phyloP scores from a whole-genome alignment of 2,797 vertebrate genomes.

The Podargus strigoides region DNA sequence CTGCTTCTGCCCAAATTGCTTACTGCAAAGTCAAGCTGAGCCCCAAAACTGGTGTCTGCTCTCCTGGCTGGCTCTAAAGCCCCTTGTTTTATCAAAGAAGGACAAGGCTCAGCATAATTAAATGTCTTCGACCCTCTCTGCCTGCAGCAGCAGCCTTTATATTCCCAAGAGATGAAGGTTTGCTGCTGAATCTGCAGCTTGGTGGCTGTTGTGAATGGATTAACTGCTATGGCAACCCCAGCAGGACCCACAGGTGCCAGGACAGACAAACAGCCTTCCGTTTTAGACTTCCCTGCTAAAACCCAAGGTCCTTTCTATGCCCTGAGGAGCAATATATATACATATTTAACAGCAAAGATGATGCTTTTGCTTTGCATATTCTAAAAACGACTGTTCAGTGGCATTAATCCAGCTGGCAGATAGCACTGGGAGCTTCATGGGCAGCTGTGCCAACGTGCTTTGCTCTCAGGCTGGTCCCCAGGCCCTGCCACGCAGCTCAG shows the following conservation, averaged over 20 bases:
- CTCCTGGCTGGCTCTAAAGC: background rate
- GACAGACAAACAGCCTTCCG: background rate
- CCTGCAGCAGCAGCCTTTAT: background rate
- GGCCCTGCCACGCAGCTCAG: background rate
- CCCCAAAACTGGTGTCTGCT: background rate
- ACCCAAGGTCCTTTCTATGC: background rate
- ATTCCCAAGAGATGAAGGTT: background rate
- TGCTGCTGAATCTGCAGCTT: background rate
- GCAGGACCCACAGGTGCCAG: background rate
- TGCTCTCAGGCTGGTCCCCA: background rate
- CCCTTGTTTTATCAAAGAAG: background rate
- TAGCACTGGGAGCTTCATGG: rapidly evolving
- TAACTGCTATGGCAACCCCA: background rate
- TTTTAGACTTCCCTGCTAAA: background rate
- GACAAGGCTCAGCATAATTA: background rate
- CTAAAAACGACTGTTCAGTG: background rate
- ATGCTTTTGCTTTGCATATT: background rate
- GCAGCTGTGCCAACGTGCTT: background rate
- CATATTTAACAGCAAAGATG: background rate
- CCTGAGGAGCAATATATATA: background rate
- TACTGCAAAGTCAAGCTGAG: background rate
- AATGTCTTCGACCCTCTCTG: background rate
- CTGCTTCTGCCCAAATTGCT: background rate
- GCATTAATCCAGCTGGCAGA: background rate
- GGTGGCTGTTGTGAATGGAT: background rate